Base-by-base conservation (phyloP, 2,888 invertebrate species). In the Synanthedon andrenaeformis region DNA sequence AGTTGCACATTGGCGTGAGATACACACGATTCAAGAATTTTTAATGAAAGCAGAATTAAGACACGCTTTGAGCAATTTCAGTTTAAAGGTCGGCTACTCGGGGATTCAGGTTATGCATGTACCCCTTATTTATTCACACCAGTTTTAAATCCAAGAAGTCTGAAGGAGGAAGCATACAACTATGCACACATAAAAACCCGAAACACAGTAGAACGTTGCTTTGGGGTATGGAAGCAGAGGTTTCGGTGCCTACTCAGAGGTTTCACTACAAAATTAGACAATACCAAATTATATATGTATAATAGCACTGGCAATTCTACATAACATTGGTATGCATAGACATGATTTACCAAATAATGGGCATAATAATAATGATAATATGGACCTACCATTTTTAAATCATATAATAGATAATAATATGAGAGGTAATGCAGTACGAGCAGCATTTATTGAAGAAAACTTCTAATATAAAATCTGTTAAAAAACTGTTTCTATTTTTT, bases 161-260 rank as follows among this genome's bases (percentile, higher is more conserved):
- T 23, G 3, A 2, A 23, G 23, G 23, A 23, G 23, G 23, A 23
- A 23, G 23, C 23, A 3, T 23, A 23, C 23, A 23, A 23, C 23
- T 23, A 23, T 23, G 23, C 23, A 23, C 23, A 23, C 23, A 23
- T 23, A 23, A 23, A 23, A 23, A 57, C 59, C 23, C 19, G 56
- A 11, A 59, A 59, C 50, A 48, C 49, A 12, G 54, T 61, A 4
- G 59, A 61, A 51, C 41, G 59, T 10, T 61, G 61, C 48, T 57
- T 61, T 51, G 58, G 58, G 3, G 55, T 61, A 13, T 57, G 55
- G 58, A 61, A 61, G 51, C 54, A 55, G 42, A 41, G 61, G 4
- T 61, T 58, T 42, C 55, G 51, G 19, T 60, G 58, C 45, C 23
- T 59, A 49, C 52, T 58, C 55, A 56, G 42, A 53, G 61, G 53